phyloP scores from a whole-genome alignment of 2,888 invertebrate species.

The Schrankia costaestrigalis region DNA sequence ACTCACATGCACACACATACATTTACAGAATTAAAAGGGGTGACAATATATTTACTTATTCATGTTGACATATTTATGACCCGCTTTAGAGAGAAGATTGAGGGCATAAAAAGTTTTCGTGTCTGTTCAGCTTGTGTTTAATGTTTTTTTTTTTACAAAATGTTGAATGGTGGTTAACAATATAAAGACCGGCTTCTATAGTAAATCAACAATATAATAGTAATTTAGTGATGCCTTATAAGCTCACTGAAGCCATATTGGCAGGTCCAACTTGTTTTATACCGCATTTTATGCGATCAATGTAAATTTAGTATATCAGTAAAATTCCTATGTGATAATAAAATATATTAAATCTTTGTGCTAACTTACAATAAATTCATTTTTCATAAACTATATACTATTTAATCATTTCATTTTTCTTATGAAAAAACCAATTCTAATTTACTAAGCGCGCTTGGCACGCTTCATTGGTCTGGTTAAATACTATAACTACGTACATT shows the following conservation, averaged over 20 bases:
- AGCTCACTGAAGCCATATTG: constrained; percentile 60
- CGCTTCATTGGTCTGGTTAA: constrained; percentile 72
- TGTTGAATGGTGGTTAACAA: too few relatives aligned
- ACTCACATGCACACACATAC: too few relatives aligned
- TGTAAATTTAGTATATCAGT: constrained; percentile 76
- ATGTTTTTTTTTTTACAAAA: too few relatives aligned
- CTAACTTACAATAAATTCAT: constrained; percentile 80
- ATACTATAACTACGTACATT: constrained; percentile 49
- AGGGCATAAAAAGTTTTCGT: too few relatives aligned
- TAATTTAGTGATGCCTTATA: constrained; percentile 36
- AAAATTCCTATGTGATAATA: constrained; percentile 78
- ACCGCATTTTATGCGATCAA: constrained; percentile 71
- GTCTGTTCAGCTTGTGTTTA: too few relatives aligned
- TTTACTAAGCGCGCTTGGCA: constrained; percentile 71
- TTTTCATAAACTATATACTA: constrained; percentile 75
- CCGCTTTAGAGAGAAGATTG: too few relatives aligned
- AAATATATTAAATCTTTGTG: constrained; percentile 82
- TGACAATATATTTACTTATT: too few relatives aligned
- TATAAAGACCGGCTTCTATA: constrained; percentile 27
- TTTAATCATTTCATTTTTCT: constrained; percentile 53
- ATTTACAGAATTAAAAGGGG: too few relatives aligned
- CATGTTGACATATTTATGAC: too few relatives aligned
- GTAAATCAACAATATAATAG: constrained; percentile 14
- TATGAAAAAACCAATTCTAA: constrained; percentile 67
- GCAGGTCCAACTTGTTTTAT: constrained; percentile 54